Evolutionary conservation across 2,113 vertebrate species (phyloP), one percentile per base, ranked within the genome.

Genomic region (Diphyllodes magnificus): DNA sequence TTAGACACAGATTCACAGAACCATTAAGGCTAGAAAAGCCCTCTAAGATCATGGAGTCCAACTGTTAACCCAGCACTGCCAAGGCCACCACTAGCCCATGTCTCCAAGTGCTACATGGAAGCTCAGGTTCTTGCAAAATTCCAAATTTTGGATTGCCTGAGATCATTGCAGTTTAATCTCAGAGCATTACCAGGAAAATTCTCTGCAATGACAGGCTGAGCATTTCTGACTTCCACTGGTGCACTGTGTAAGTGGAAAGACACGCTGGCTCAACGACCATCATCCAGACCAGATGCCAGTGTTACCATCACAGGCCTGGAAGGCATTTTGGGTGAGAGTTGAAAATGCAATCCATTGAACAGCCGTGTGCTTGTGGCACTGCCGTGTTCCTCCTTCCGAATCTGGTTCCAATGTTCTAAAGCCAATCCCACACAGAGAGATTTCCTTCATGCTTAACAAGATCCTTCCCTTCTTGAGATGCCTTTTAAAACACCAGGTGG

Each of bases 261-360:
- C 9, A 9, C 1, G 4, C 25, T 15, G 49, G 39, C 40, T 71
- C 21, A 0, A 42, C 35, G 42, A 37, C 25, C 16, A 1, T n/a
- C 42, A 24, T 18, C 35, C 25, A 14, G 42, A 56, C 11, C 57
- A 27, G 11, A 17, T 8, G 40, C 40, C 73, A 5, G 54, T 45
- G n/a, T 24, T 56, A 27, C 31, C 17, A 30, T 20, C 6, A 2
- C 33, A 53, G 33, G 63, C 47, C 39, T 4, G 17, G 64, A 45
- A 80, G 42, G 30, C 35, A 31, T 35, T 30, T 47, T 27, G 66
- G 66, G 30, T 7, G 24, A 61, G 66, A 72, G 31, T 37, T 50
- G 31, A 42, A 57, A 37, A 65, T 10, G 42, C 31, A 17, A 11
- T 39, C 44, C 16, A 9, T 27, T 51, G 18, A 30, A 61, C n/a